A percentile compares a stretch with the other conserved stretches of the same genome.
phyloP scores from a whole-genome alignment of 2,113 vertebrate genomes.

The Calcarius ornatus region DNA sequence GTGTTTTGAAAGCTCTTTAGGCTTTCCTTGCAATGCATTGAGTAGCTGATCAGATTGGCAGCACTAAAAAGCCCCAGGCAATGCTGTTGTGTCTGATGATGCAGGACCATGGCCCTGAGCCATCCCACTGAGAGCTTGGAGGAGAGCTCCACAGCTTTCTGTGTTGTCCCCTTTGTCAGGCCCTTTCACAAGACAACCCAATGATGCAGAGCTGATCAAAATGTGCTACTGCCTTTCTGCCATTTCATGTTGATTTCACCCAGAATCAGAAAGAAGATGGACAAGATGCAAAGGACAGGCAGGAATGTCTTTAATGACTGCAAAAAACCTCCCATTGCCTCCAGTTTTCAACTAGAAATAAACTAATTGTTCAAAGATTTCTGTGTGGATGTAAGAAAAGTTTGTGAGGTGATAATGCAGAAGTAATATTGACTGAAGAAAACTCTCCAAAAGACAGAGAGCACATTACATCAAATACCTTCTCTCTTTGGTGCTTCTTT shows the following conservation, averaged over 20 bases:
- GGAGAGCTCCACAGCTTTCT: background rate
- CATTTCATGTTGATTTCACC: background rate
- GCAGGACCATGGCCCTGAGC: background rate
- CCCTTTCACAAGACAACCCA: background rate
- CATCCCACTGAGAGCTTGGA: background rate
- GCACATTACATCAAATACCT: conserved; percentile 75
- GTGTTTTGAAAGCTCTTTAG: background rate
- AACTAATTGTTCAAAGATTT: background rate
- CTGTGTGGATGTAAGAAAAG: background rate
- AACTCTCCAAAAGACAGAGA: conserved; percentile 11
- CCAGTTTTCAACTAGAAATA: background rate
- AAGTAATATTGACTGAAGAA: background rate
- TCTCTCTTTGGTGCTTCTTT: conserved; percentile 86
- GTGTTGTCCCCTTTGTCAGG: background rate
- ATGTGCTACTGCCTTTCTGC: background rate
- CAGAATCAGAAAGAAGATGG: background rate
- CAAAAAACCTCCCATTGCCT: background rate
- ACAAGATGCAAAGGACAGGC: background rate
- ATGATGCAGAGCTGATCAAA: background rate
- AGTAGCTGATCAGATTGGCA: background rate
- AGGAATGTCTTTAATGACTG: background rate
- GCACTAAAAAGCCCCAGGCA: background rate
- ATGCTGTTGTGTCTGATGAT: background rate
- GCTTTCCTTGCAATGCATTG: background rate
- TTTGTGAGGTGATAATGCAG: background rate